Base-by-base conservation (phyloP, 2,113 vertebrate species). In the Toxotes jaculatrix region DNA sequence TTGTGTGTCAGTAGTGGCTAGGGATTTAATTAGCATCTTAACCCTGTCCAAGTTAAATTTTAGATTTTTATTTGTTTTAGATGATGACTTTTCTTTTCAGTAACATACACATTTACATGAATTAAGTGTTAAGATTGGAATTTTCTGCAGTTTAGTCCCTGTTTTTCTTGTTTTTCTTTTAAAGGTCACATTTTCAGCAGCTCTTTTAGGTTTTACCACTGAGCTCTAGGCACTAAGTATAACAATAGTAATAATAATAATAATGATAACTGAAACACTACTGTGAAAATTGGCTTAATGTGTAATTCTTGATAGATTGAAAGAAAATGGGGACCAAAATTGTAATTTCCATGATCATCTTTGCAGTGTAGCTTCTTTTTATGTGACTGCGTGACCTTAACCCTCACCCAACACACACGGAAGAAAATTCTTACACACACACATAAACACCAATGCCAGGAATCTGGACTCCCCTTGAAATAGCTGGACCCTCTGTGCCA, bases 381-480 rank as follows among this genome's bases (percentile, higher is more conserved):
- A 57, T 40, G 60, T 2, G 57, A 79, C 80, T 77, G 23, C 0
- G 31, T 86, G 82, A 79, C 89, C 69, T 77, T 82, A 79, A 75
- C 64, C 23, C n/a, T 80, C 49, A 72, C 45, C 63, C 83, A 66
- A 49, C 64, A 80, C 60, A 42, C 75, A 80, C 74, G 79, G 74
- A 85, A 82, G 84, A 71, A 64, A 40, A 40, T 40, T 40, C 38
- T 40, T 77, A 71, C 65, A 62, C 67, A 61, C 70, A 56, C 4
- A 51, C 68, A 73, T 17, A 73, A 27, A 71, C 55, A 56, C 32
- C 38, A 72, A 83, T 84, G 68, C 67, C 66, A 67, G 81, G 84
- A 92, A 90, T 93, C 77, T 40, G 63, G 70, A 69, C 84, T 86
- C 88, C 83, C 81, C 86, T 85, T 84, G 78, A 90, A 88, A 92